Percentiles rank a stretch among this genome's conserved stretches.
Evolutionary conservation across 2,797 vertebrate genomes (phyloP).

Genomic region (Aulostomus chinensis): DNA sequence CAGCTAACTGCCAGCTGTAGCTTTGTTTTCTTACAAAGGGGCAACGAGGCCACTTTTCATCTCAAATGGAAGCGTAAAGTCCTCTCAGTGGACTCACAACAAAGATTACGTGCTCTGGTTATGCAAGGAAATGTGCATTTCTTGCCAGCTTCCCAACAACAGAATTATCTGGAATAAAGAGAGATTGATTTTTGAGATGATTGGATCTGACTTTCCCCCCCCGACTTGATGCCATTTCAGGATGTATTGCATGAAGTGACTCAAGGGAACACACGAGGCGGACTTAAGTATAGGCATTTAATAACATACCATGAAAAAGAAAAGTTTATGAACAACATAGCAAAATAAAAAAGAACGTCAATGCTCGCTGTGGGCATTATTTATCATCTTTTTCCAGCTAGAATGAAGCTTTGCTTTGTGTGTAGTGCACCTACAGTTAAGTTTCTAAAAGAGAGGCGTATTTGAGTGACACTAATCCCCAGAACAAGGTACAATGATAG

Average conservation of each 20-base stretch:
- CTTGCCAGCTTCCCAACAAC: slow-evolving; percentile 40
- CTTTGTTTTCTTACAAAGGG: slow-evolving; percentile 18
- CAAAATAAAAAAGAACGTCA: slow-evolving; percentile 35
- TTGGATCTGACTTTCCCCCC: slow-evolving; percentile 10
- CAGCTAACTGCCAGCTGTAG: slow-evolving; percentile 19
- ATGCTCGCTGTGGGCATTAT: slow-evolving; percentile 25
- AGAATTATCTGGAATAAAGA: slow-evolving; percentile 21
- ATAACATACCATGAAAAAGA: slow-evolving; percentile 65
- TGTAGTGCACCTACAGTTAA: slow-evolving; percentile 39
- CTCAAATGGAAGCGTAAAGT: slow-evolving; percentile 13
- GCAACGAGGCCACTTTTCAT: slow-evolving; percentile 20
- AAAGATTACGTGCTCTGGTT: slow-evolving; percentile 45
- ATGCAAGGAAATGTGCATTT: slow-evolving; percentile 29
- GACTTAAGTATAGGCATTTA: slow-evolving; percentile 66
- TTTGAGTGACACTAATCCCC: slow-evolving; percentile 62
- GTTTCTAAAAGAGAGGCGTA: slow-evolving; percentile 41
- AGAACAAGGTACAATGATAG: slow-evolving; percentile 53
- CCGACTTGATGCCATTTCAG: background rate
- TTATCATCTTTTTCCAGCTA: slow-evolving; percentile 18
- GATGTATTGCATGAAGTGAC: slow-evolving; percentile 3
- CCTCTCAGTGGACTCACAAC: slow-evolving; percentile 6
- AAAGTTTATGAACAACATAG: slow-evolving; percentile 45
- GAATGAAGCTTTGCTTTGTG: slow-evolving; percentile 30
- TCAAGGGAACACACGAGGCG: slow-evolving; percentile 5
- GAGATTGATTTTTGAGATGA: slow-evolving; percentile 34